These are phyloP conservation scores for Paracentrotus lividus DNA, from an alignment of 53 echinoderm and acorn worm genomes.

Conservation along the genomic window DNA sequence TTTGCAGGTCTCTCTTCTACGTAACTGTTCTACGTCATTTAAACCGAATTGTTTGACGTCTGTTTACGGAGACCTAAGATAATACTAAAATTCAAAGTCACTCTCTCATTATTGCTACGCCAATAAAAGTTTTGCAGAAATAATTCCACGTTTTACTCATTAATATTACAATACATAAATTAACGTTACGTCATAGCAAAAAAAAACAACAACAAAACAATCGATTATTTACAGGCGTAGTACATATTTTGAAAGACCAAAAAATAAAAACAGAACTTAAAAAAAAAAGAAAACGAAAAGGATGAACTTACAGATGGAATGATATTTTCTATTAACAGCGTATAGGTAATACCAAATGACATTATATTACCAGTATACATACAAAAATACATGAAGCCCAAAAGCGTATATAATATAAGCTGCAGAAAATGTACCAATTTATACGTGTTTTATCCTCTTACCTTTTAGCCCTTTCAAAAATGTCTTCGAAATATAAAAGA, in stretches of 20 bases:
- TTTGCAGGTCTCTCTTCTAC: too few species aligned
- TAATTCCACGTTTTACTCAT: background rate
- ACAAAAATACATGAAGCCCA: constrained; percentile 6
- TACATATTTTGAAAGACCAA: constrained; percentile 54
- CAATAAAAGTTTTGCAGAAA: constrained; percentile 15
- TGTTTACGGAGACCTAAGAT: background rate
- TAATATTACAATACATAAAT: constrained; percentile 49
- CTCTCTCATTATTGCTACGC: constrained; percentile 33
- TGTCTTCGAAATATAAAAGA: too few species aligned
- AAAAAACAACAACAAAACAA: too few species aligned
- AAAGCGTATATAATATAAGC: background rate
- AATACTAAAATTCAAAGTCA: background rate
- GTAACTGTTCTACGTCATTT: too few species aligned
- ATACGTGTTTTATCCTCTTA: too few species aligned
- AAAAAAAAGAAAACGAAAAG: background rate
- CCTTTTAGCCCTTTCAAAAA: too few species aligned
- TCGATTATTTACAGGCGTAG: constrained; percentile 65
- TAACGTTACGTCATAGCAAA: constrained; percentile 58
- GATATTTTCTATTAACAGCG: constrained; percentile 24
- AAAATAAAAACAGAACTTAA: constrained; percentile 21
- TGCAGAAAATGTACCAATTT: background rate
- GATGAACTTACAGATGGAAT: constrained; percentile 17
- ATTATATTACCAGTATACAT: background rate
- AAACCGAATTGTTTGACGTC: background rate
- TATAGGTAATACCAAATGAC: too few species aligned